These are phyloP conservation scores for Bubo scandiacus DNA, from an alignment of 2,113 vertebrate species.

Conservation along the genomic window DNA sequence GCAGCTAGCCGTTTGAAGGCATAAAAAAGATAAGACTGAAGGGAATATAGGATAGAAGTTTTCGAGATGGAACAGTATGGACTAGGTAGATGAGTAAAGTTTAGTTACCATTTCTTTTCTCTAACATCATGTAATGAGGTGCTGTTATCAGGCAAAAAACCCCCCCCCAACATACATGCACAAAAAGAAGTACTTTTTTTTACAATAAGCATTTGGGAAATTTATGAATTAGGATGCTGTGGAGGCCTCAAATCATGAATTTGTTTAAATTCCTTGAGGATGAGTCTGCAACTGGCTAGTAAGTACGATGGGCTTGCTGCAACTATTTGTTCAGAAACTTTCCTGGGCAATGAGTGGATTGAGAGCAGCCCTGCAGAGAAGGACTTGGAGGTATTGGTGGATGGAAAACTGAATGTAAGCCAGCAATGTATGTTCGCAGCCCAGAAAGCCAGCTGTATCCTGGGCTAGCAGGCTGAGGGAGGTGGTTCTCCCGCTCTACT, in stretches of 20 bases:
- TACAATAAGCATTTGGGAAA: background rate
- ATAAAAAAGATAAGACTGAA: background rate
- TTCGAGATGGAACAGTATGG: background rate
- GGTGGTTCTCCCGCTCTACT: too few relatives aligned
- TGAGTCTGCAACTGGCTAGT: background rate
- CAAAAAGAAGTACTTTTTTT: background rate
- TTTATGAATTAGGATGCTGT: background rate
- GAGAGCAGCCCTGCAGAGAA: too few relatives aligned
- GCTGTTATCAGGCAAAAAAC: background rate
- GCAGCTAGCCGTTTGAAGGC: background rate
- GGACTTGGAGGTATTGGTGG: too few relatives aligned
- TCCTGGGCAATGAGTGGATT: too few relatives aligned
- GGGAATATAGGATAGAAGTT: background rate
- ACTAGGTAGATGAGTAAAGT: background rate
- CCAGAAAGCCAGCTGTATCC: too few relatives aligned
- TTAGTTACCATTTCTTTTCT: background rate
- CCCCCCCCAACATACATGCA: rapidly evolving
- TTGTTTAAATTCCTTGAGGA: background rate
- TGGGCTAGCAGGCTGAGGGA: too few relatives aligned
- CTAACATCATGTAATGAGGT: background rate
- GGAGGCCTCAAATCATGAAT: background rate
- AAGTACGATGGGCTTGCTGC: background rate
- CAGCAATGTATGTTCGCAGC: too few relatives aligned
- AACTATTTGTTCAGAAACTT: background rate
- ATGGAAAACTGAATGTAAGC: too few relatives aligned